Evolutionary conservation across 2,797 vertebrate species (phyloP), one percentile per base, ranked within the genome.

Genomic region (Poecilia velifera): DNA sequence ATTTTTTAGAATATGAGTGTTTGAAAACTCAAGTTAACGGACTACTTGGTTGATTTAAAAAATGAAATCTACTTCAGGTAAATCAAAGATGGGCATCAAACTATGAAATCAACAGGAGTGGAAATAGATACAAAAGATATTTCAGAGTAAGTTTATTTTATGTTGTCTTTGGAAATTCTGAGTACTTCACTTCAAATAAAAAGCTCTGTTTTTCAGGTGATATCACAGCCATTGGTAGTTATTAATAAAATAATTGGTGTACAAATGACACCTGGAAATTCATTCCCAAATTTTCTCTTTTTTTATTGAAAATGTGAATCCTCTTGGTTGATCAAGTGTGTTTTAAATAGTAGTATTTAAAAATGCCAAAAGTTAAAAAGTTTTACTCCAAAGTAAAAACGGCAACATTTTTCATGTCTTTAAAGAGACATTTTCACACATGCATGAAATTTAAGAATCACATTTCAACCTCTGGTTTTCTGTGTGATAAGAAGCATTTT

Each of bases 1-100:
- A 41, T 22, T 41, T 53, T 68, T 68, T 41, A 12, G 36, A 39
- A 41, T 41, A 68, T 25, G 39, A 41, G 36, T 12, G 36, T 39
- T 68, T 68, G 36, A 68, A 68, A 68, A 68, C 9, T 22, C 34
- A 7, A 68, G 62, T 34, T 66, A 66, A 66, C 59, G n/a, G 59
- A 62, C 28, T 34, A 18, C 14, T 5, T 59, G 57, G 57, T 59
- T 59, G 28, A 31, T 62, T 62, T 62, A 34, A 62, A 62, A 55
- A 5, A 55, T 10, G 1, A 55, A 55, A n/a, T 10, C 22, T 55
- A 10, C 62, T 36, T 64, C 34, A 31, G 62, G 10, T 36, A 20
- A 64, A 64, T 64, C 62, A 64, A 20, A 64, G 59, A 36, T 36
- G 62, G 9, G 36, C 14, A 16, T 7, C 14, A 64, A 34, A 64